Conservation (phyloP, 92 coral and sea anemone genomes). For the Diadumene lineata region DNA sequence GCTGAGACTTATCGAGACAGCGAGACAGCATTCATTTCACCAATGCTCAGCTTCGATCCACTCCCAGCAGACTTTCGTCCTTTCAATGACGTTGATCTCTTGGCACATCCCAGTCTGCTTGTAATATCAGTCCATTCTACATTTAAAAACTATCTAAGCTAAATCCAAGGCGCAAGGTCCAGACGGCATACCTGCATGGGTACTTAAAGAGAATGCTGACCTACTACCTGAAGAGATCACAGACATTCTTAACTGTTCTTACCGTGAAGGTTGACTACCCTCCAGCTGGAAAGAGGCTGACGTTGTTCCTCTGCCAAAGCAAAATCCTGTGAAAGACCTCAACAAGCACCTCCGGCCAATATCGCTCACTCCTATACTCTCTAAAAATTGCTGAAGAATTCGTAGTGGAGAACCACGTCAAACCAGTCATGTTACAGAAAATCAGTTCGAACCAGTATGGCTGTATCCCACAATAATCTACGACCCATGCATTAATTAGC, state of each 20-base stretch:
- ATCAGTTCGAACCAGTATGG: constrained; percentile 13
- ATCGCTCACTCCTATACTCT: constrained; percentile 36
- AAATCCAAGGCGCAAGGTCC: constrained; percentile 49
- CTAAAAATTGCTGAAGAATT: constrained; percentile 37
- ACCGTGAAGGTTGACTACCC: constrained; percentile 25
- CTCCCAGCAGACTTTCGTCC: too few species aligned
- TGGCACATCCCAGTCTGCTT: too few species aligned
- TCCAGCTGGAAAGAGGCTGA: constrained; percentile 33
- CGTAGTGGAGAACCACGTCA: constrained; percentile 26
- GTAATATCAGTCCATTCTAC: too few species aligned
- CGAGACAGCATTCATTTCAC: too few species aligned
- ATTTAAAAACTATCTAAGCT: neutral
- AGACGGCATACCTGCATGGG: constrained; percentile 47
- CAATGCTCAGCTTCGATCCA: too few species aligned
- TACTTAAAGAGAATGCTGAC: constrained; percentile 41
- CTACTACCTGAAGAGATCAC: constrained; percentile 30
- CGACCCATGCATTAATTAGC: neutral
- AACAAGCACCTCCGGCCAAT: constrained; percentile 39
- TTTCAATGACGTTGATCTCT: too few species aligned
- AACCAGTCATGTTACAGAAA: constrained; percentile 36
- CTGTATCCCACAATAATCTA: neutral
- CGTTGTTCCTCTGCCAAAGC: constrained; percentile 41
- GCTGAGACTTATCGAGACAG: too few species aligned
- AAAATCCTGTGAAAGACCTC: constrained; percentile 39
- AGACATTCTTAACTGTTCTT: constrained; percentile 33